Percentiles rank a stretch among this genome's conserved stretches.
Evolutionary conservation across 2,888 invertebrate genomes (phyloP).

Genomic region (Lasioglossum leucozonium): DNA sequence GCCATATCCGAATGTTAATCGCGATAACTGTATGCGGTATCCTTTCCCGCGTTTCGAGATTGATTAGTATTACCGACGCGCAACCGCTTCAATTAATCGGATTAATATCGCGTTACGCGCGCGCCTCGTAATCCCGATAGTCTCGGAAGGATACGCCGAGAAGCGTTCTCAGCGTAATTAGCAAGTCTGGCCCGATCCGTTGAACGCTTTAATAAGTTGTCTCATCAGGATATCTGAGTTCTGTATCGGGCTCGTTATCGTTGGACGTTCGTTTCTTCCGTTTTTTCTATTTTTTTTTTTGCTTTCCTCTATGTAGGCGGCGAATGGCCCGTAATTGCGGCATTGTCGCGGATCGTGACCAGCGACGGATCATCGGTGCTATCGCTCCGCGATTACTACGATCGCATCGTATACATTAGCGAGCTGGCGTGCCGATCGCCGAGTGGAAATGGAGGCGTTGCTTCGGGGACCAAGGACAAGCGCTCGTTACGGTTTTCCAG

Average conservation of each 20-base stretch:
- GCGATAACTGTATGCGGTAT: background rate
- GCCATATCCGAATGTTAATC: background rate
- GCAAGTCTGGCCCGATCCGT: background rate
- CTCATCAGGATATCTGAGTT: background rate
- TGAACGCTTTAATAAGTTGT: conserved; percentile 25
- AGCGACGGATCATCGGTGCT: background rate
- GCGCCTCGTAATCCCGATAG: background rate
- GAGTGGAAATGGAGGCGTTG: background rate
- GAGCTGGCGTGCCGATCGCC: too few species aligned
- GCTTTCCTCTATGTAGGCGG: background rate
- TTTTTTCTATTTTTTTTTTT: too few species aligned
- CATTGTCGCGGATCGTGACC: background rate
- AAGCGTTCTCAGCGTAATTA: conserved; percentile 13
- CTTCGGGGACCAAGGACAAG: conserved; percentile 26
- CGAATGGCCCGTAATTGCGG: conserved; percentile 1
- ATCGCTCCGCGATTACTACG: background rate
- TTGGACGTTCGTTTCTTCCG: background rate
- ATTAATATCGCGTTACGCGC: conserved; percentile 14
- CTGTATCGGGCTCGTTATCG: conserved; percentile 1
- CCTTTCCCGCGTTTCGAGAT: background rate
- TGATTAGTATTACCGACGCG: conserved; percentile 4
- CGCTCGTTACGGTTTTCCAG: conserved; percentile 44
- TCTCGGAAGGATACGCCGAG: conserved; percentile 10
- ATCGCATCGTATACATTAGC: background rate
- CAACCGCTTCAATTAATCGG: conserved; percentile 9